Base-by-base conservation (phyloP, 2,797 vertebrate species). In the Malacoctenus gilli region DNA sequence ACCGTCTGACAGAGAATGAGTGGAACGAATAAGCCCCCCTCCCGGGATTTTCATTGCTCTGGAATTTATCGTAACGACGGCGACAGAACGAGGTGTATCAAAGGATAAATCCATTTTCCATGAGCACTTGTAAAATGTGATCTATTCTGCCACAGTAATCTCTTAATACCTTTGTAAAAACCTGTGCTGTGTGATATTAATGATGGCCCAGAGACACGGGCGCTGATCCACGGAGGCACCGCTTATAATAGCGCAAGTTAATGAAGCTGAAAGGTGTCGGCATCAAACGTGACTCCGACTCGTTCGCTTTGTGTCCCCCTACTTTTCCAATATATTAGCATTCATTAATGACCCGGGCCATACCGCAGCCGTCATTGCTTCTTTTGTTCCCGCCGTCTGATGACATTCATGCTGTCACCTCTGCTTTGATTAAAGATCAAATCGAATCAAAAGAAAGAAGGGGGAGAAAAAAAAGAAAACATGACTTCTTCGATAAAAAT, bases 161-260 rank as follows among this genome's bases (percentile, higher is more conserved):
- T 82, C 76, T 71, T 84, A 83, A 85, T 85, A 66, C 75, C 79
- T 62, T 73, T 81, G 66, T 73, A 84, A 86, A 89, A 89, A 75
- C 42, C 58, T 43, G 75, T 44, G 9, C 68, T 32, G 52, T 76
- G 72, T 60, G 66, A 77, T 72, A 79, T 81, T 85, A 84, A 81
- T 66, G 56, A 82, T 51, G 63, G 61, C 72, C 63, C 30, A 19
- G 59, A 75, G 77, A 77, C 68, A 78, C 7, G 49, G 57, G 73
- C 72, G 43, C 67, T 66, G 75, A 77, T 83, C 73, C 78, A 73
- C 59, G 37, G 1, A 15, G 43, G 37, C 51, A 16, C 32, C 1
- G 23, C 25, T 59, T 66, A 59, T 48, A 75, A 74, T 55, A 50
- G 46, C 22, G 0, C 2, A 15, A 20, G 68, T 48, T 85, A 87